These are phyloP conservation scores for Pomphorhynchus laevis DNA, from an alignment of 1,140 invertebrate genomes.

Conservation along the genomic window DNA sequence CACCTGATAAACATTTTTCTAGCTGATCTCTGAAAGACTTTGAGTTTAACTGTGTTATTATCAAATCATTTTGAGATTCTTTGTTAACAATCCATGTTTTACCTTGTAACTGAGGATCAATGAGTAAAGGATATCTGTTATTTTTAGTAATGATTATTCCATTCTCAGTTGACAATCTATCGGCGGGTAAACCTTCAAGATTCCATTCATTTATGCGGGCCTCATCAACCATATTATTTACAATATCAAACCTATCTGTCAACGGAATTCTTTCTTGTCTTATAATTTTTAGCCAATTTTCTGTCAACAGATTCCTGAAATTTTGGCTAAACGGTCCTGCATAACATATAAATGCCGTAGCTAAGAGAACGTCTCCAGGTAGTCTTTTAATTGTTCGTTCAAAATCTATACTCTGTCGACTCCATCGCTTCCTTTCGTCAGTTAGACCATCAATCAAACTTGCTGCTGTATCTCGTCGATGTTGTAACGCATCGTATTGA, in stretches of 20 bases:
- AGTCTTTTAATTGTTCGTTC: constrained; percentile 49
- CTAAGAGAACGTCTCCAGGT: constrained; percentile 58
- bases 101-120: constrained; percentile 78
- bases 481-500: constrained; percentile 50
- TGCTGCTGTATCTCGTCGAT: constrained; percentile 74
- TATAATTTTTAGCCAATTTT: constrained; percentile 50
- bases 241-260: constrained; percentile 44
- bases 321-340: constrained; percentile 86
- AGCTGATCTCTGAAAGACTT: constrained; percentile 77
- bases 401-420: constrained; percentile 66
- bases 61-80: constrained; percentile 47
- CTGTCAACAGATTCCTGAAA: constrained; percentile 37
- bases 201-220: constrained; percentile 58
- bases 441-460: constrained; percentile 62
- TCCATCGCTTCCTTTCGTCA: constrained; percentile 72
- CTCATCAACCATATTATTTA: constrained; percentile 49
- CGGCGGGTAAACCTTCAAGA: constrained; percentile 63
- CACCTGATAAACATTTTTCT: constrained; percentile 59
- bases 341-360: constrained; percentile 67
- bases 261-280: constrained; percentile 42
- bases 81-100: constrained; percentile 90
- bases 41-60: constrained; percentile 65
- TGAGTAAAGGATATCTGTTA: constrained; percentile 51
- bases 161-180: constrained; percentile 73
- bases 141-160: constrained; percentile 72